Evolutionary conservation across 1,140 invertebrate genomes (phyloP).

Genomic region (Papilio polytes): DNA sequence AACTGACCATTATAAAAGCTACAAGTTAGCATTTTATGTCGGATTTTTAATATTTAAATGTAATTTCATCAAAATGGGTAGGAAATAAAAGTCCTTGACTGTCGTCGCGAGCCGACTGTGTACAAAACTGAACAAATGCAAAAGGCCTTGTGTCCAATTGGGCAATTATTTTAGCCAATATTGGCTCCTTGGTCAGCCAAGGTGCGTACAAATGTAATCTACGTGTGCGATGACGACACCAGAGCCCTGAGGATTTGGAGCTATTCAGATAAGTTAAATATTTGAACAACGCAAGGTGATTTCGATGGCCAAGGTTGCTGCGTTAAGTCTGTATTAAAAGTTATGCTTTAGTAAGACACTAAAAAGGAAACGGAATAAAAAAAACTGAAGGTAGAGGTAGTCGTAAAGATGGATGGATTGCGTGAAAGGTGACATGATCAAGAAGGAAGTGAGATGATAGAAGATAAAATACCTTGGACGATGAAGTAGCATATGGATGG

Average conservation of each 20-base stretch:
- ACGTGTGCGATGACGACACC: not conserved
- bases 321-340: not conserved
- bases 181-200: conserved; percentile 9
- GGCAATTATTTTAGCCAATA: conserved; percentile 31
- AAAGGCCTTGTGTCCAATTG: conserved; percentile 35
- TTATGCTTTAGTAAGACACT: too few relatives aligned
- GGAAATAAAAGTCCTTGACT: not conserved
- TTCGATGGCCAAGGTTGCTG: not conserved
- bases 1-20: not conserved
- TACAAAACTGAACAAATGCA: conserved; percentile 26
- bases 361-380: too few relatives aligned
- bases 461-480: too few relatives aligned
- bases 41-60: too few relatives aligned
- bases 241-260: conserved; percentile 5
- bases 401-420: too few relatives aligned
- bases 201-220: not conserved
- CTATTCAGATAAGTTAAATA: not conserved
- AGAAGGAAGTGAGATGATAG: too few relatives aligned
- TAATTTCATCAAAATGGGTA: not conserved
- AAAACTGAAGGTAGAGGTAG: too few relatives aligned
- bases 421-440: too few relatives aligned
- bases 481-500: too few relatives aligned
- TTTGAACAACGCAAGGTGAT: not conserved
- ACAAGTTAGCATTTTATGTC: too few relatives aligned
- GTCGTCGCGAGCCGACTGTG: not conserved